These are phyloP conservation scores for Andrena haemorrhoa DNA, from an alignment of 2,888 invertebrate species.

Conservation along the genomic window DNA sequence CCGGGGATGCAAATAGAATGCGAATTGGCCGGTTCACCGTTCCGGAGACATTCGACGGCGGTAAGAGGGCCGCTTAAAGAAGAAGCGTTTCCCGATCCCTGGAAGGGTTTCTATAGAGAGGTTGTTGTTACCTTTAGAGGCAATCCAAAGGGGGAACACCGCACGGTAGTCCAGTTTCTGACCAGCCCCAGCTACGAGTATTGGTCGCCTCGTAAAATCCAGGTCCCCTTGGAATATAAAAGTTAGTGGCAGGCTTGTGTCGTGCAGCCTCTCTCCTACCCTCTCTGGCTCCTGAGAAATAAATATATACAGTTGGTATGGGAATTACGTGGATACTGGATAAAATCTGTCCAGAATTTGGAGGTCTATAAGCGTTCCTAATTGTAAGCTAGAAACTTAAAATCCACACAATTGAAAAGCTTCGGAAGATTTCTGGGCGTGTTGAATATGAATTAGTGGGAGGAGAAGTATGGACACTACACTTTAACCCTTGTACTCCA, in stretches of 20 bases:
- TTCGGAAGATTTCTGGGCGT: no score
- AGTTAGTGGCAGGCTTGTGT: slow-evolving; percentile 1
- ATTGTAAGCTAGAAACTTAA: no score
- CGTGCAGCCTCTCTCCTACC: no score
- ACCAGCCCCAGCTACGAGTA: slow-evolving; percentile 42
- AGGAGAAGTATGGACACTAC: no score
- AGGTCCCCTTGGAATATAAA: slow-evolving; percentile 28
- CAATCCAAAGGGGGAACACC: slow-evolving; percentile 52
- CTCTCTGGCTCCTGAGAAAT: no score
- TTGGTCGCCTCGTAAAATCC: slow-evolving; percentile 58
- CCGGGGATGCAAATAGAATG: slow-evolving; percentile 53
- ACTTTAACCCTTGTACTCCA: no score
- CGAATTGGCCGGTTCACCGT: slow-evolving; percentile 43
- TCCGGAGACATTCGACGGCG: slow-evolving; percentile 26
- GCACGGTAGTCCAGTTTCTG: slow-evolving; percentile 71
- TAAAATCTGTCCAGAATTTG: no score
- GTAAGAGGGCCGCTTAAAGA: slow-evolving; percentile 51
- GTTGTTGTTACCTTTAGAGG: slow-evolving; percentile 54
- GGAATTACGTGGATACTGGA: no score
- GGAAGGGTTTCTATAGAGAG: slow-evolving; percentile 40
- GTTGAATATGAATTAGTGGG: no score
- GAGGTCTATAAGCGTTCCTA: no score
- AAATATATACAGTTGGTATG: no score
- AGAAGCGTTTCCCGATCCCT: slow-evolving; percentile 46
- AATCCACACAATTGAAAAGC: no score